These are phyloP conservation scores for Dendroctonus ponderosae DNA, from an alignment of 1,140 invertebrate genomes.

Conservation along the genomic window DNA sequence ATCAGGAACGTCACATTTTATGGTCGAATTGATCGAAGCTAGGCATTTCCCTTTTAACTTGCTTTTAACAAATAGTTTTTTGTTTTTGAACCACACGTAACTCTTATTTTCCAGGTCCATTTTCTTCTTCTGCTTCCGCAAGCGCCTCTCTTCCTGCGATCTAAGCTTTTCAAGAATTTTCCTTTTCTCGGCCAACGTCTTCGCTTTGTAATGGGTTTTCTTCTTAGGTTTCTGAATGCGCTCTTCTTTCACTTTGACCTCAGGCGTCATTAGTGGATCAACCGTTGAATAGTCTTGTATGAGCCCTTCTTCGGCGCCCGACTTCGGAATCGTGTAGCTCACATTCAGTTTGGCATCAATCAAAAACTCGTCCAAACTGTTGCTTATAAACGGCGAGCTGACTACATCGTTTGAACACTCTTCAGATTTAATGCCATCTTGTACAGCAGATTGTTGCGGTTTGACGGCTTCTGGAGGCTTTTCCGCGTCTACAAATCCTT, in stretches of 20 bases:
- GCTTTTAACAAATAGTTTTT: slow-evolving; percentile 37
- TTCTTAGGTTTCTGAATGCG: slow-evolving; percentile 30
- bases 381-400: slow-evolving; percentile 45
- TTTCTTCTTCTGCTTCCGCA: slow-evolving; percentile 18
- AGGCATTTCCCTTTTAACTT: slow-evolving; percentile 28
- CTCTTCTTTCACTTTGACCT: slow-evolving; percentile 20
- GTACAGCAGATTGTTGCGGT: neutral
- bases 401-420: neutral
- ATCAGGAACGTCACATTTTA: neutral
- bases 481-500: neutral
- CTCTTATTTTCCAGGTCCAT: slow-evolving; percentile 25
- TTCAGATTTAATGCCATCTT: neutral
- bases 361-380: slow-evolving; percentile 43
- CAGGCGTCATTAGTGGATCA: slow-evolving; percentile 18
- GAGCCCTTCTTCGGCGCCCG: slow-evolving; percentile 41
- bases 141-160: slow-evolving; percentile 23
- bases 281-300: slow-evolving; percentile 22
- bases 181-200: slow-evolving; percentile 49
- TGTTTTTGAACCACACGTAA: slow-evolving; percentile 39
- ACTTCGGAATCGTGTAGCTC: slow-evolving; percentile 45
- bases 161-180: slow-evolving; percentile 41
- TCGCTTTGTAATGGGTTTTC: slow-evolving; percentile 44
- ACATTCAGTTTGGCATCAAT: slow-evolving; percentile 43
- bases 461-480: neutral
- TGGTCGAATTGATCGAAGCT: slow-evolving; percentile 21